These are phyloP conservation scores for Dynastes tityus DNA, from an alignment of 2,888 invertebrate genomes.

Conservation along the genomic window DNA sequence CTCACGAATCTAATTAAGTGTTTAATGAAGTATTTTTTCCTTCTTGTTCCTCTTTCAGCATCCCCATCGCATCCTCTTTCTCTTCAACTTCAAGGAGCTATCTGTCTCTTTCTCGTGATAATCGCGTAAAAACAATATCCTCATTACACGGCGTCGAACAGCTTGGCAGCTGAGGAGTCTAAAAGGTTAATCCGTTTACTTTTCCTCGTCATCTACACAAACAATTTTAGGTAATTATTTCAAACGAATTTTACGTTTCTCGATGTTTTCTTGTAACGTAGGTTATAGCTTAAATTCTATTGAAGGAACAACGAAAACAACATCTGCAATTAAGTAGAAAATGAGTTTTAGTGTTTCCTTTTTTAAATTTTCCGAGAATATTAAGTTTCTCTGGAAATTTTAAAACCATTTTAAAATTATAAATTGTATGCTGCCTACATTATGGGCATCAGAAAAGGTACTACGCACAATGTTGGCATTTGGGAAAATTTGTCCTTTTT, in stretches of 20 bases:
- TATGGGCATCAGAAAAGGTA: too few species aligned
- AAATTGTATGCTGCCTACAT: too few species aligned
- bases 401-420: too few species aligned
- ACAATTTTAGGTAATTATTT: conserved; percentile 45
- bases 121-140: conserved; percentile 64
- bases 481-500: too few species aligned
- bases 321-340: neutral
- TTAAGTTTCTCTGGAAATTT: too few species aligned
- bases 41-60: conserved; percentile 38
- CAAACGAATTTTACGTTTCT: conserved; percentile 29
- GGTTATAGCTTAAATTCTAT: neutral
- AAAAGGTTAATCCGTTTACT: conserved; percentile 50
- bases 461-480: too few species aligned
- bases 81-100: neutral
- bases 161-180: conserved; percentile 39
- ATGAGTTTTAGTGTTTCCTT: too few species aligned
- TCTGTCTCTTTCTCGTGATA: conserved; percentile 52
- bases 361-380: too few species aligned
- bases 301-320: neutral
- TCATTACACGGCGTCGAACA: conserved; percentile 54
- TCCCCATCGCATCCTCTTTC: neutral
- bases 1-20: conserved; percentile 60
- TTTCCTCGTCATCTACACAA: conserved; percentile 51
- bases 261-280: neutral
- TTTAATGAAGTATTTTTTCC: conserved; percentile 61